Evolutionary conservation across 2,113 vertebrate species (phyloP).

Genomic region (Parus major): DNA sequence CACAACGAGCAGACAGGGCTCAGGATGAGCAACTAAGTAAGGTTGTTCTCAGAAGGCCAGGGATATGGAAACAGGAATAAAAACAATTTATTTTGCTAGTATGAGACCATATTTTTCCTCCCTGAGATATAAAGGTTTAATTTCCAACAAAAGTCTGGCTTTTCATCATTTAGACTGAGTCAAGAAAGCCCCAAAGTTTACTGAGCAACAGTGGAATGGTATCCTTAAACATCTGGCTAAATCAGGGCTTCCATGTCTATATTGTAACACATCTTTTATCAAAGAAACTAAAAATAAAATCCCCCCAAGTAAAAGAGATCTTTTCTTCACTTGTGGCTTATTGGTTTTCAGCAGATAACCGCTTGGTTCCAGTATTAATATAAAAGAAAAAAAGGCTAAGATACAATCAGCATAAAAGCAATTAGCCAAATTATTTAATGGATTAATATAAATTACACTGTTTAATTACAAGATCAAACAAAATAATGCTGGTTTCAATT

Average conservation of each 20-base stretch:
- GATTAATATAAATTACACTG: constrained; percentile 66
- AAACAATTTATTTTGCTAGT: not conserved
- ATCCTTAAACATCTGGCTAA: not conserved
- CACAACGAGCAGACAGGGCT: rapidly evolving
- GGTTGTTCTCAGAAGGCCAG: not conserved
- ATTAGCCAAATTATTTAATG: constrained; percentile 58
- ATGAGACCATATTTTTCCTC: not conserved
- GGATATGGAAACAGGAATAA: not conserved
- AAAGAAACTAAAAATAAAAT: not conserved
- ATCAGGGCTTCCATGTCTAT: not conserved
- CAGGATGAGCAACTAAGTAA: not conserved
- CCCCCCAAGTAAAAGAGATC: not conserved
- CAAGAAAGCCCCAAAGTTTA: not conserved
- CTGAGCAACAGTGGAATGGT: not conserved
- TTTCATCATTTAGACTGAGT: not conserved
- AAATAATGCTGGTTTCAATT: constrained; percentile 49
- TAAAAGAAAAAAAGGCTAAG: constrained; percentile 42
- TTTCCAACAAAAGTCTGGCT: not conserved
- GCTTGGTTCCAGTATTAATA: not conserved
- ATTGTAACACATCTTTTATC: not conserved
- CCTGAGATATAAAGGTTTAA: not conserved
- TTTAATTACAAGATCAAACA: constrained; percentile 68
- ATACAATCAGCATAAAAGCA: constrained; percentile 42
- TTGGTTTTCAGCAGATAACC: constrained; percentile 36
- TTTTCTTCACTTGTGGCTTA: not conserved